phyloP scores from a whole-genome alignment of 2,888 invertebrate genomes.

The Magallana nippona region DNA sequence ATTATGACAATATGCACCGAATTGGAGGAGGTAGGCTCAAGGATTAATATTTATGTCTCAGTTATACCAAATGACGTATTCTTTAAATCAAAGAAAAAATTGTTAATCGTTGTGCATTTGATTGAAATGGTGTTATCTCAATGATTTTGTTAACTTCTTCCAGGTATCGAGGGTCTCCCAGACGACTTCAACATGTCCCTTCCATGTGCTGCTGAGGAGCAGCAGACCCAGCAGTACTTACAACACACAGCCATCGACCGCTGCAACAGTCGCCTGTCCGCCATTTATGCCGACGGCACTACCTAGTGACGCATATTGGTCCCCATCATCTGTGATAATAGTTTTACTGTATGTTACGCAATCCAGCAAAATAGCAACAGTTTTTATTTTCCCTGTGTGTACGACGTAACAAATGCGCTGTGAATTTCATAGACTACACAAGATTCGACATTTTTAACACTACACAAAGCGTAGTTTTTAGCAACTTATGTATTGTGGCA shows the following conservation, averaged over 20 bases:
- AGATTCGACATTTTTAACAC: constrained; percentile 21
- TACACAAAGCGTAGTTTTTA: constrained; percentile 31
- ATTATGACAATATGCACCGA: constrained; percentile 41
- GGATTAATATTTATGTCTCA: too few relatives aligned
- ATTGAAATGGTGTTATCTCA: neutral
- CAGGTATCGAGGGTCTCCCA: constrained; percentile 46
- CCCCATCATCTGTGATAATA: constrained; percentile 12
- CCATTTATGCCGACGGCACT: constrained; percentile 51
- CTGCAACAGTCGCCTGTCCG: constrained; percentile 56
- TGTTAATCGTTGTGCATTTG: neutral
- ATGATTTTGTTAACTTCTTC: neutral
- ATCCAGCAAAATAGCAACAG: constrained; percentile 22
- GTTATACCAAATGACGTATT: too few relatives aligned
- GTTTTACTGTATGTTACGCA: constrained; percentile 28
- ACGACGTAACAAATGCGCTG: neutral
- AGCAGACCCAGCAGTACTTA: constrained; percentile 55
- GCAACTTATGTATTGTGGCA: constrained; percentile 31
- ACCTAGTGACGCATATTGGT: constrained; percentile 43
- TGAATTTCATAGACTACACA: constrained; percentile 13
- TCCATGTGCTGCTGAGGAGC: constrained; percentile 49
- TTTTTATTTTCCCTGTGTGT: constrained; percentile 18
- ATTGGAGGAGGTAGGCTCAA: constrained; percentile 32
- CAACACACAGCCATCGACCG: constrained; percentile 57
- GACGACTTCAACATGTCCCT: constrained; percentile 48
- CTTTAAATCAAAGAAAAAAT: too few relatives aligned